A percentile compares a stretch with the other conserved stretches of the same genome.
Evolutionary conservation across 2,797 vertebrate species (phyloP).

Genomic region (Phoeniculus purpureus): DNA sequence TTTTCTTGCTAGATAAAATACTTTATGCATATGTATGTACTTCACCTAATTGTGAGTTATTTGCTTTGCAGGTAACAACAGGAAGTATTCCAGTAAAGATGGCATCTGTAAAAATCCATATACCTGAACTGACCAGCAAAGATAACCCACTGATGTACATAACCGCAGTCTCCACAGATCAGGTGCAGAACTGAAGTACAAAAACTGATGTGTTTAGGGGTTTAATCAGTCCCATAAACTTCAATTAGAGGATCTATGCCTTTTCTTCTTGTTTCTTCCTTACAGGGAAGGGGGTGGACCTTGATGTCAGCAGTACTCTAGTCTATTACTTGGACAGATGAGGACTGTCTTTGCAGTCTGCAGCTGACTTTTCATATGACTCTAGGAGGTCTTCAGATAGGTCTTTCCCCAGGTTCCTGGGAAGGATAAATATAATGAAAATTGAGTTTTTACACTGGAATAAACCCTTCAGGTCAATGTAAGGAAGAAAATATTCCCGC

Average conservation of each 20-base stretch:
- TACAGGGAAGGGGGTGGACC: background rate
- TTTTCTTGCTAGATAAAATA: background rate
- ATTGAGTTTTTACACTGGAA: background rate
- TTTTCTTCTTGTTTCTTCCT: background rate
- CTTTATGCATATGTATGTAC: background rate
- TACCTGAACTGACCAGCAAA: slow-evolving; percentile 82
- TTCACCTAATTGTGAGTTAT: background rate
- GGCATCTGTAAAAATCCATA: slow-evolving; percentile 80
- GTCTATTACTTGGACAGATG: background rate
- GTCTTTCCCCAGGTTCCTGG: background rate
- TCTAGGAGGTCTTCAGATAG: background rate
- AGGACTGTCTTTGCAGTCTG: background rate
- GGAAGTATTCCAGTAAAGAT: slow-evolving; percentile 83
- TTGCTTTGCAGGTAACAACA: slow-evolving; percentile 81
- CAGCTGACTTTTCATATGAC: background rate
- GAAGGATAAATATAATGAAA: background rate
- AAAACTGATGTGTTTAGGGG: background rate
- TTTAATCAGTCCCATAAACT: background rate
- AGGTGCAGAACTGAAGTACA: slow-evolving; percentile 60
- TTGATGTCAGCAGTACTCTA: background rate
- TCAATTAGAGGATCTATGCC: background rate
- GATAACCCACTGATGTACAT: slow-evolving; percentile 87
- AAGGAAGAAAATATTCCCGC: fast-evolving
- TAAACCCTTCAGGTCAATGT: background rate
- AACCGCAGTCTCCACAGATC: slow-evolving; percentile 77